Conservation (phyloP, 35 echinoderm and acorn worm genomes). For the Amphiura filiformis region DNA sequence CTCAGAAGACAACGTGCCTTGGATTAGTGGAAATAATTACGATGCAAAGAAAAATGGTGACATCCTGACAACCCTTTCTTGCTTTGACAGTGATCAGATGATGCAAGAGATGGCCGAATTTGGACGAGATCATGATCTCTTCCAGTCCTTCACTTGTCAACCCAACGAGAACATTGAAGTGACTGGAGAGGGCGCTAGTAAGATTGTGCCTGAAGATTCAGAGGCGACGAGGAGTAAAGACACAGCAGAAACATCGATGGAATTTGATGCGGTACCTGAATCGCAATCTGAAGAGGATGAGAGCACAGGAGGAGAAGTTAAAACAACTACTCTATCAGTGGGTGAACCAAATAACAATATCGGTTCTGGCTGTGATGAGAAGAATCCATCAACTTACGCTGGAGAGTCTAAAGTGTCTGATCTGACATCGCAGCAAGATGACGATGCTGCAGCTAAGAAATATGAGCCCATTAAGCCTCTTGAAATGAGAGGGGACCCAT, state of each 20-base stretch:
- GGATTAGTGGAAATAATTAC: background rate
- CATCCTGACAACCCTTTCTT: background rate
- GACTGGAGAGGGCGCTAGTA: too few relatives aligned
- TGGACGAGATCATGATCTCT: background rate
- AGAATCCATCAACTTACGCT: too few relatives aligned
- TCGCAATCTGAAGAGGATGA: background rate
- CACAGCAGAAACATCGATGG: background rate
- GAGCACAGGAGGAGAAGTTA: background rate
- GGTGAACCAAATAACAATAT: background rate
- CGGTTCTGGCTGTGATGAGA: background rate
- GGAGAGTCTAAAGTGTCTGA: too few relatives aligned
- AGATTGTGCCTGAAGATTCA: too few relatives aligned
- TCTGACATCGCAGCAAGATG: too few relatives aligned
- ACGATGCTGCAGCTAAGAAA: background rate
- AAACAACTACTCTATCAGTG: background rate
- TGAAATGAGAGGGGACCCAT: background rate
- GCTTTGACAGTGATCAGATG: background rate
- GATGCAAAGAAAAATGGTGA: conserved; percentile 34
- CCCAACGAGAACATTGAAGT: background rate
- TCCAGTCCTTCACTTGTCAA: background rate
- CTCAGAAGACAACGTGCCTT: background rate
- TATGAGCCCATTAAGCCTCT: background rate
- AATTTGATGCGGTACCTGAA: background rate
- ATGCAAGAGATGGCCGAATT: background rate
- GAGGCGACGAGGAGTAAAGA: background rate